Evolutionary conservation across 2,113 vertebrate species (phyloP).

Genomic region (Mesitornis unicolor): DNA sequence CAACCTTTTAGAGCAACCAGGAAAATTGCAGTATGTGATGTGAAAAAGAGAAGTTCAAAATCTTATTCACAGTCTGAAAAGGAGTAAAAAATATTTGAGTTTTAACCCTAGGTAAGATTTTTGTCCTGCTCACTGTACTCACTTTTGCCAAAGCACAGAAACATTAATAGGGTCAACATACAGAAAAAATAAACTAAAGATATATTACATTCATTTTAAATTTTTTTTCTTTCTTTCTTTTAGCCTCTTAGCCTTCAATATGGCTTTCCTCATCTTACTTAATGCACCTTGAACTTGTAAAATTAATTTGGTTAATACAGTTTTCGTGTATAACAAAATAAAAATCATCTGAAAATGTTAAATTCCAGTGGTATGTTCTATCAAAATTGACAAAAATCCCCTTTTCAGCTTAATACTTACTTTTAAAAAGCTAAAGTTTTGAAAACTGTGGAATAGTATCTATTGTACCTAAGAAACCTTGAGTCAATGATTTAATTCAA

Average conservation of each 20-base stretch:
- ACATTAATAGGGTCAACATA: not conserved
- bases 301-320: slow-evolving; percentile 5
- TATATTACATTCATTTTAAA: not conserved
- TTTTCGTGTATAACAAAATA: slow-evolving; percentile 27
- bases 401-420: not conserved
- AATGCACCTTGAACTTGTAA: slow-evolving; percentile 9
- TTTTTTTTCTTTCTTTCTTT: slow-evolving; percentile 6
- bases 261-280: not conserved
- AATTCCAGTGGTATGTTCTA: not conserved
- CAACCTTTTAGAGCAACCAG: not conserved
- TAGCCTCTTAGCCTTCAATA: not conserved
- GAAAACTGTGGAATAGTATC: not conserved
- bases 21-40: not conserved
- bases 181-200: not conserved
- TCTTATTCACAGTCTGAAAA: not conserved
- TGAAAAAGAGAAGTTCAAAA: not conserved
- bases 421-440: not conserved
- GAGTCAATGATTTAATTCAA: not conserved
- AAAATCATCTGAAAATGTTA: not conserved
- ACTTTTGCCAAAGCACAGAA: not conserved
- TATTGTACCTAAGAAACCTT: not conserved
- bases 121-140: not conserved
- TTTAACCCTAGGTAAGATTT: not conserved
- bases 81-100: not conserved
- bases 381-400: not conserved